Evolutionary conservation across 2,888 invertebrate species (phyloP), one percentile per base, ranked within the genome.

Genomic region (Arge pagana): DNA sequence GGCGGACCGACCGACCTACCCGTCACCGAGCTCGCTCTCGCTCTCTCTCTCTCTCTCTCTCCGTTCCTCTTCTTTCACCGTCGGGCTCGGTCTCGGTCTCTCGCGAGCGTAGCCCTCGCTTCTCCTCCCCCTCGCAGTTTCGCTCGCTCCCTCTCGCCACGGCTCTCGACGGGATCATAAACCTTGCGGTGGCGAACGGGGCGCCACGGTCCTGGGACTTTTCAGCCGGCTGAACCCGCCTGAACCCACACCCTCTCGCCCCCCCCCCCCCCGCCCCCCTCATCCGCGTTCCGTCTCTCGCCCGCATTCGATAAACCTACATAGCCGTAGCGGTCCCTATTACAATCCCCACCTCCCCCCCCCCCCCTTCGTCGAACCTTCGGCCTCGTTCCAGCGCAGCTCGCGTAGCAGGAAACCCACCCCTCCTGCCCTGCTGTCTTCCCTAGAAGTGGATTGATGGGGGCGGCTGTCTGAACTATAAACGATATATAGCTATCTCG

Each of bases 151-250:
- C 69, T 71, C 53, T 45, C 53, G 55, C 57, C 57, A 63, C 58
- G 50, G 56, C 58, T 59, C 55, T 54, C 52, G 43, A 33, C 45
- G 56, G 61, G 60, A 70, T 71, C 68, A 65, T 70, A 71, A 71
- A 68, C 64, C 67, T 65, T 68, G 68, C 64, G 65, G 67, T 66
- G 62, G 66, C 62, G 61, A 65, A 66, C 64, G 65, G 61, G 55
- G 33, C 60, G 57, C 58, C 57, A 57, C 58, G 65, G 70, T 68
- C 71, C 69, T 70, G 69, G 70, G 73, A 72, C 73, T 72, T 73
- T 72, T 68, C 66, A 66, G 67, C 60, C 62, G 59, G 63, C 36
- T 15, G 43, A 45, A 52, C 49, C 52, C 54, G 39, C 36, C 26
- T 48, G 52, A 43, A 45, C 31, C 39, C 13, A 26, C 21, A 37